phyloP scores from a whole-genome alignment of 2,797 vertebrate genomes.

The Microhierax caerulescens region DNA sequence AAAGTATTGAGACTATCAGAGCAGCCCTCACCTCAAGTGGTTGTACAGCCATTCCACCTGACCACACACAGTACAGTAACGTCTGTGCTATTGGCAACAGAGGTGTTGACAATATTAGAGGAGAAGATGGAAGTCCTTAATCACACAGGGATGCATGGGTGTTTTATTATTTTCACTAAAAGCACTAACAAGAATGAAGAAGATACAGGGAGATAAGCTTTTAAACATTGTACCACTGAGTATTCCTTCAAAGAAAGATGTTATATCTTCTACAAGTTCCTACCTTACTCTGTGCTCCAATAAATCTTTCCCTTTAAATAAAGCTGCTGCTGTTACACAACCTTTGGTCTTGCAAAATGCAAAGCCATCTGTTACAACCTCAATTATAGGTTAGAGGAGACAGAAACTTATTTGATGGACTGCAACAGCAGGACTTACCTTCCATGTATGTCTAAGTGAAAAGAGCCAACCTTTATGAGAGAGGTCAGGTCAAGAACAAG shows the following conservation, averaged over 20 bases:
- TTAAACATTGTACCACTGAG: background rate
- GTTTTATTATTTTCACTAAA: background rate
- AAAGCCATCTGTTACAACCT: constrained; percentile 56
- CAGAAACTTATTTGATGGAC: constrained; percentile 52
- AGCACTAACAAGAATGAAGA: background rate
- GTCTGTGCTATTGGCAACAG: background rate
- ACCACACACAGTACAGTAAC: background rate
- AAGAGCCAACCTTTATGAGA: background rate
- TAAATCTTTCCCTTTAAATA: constrained; percentile 49
- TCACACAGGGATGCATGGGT: background rate
- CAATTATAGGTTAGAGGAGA: constrained; percentile 59
- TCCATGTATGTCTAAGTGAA: background rate
- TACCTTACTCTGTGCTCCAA: background rate
- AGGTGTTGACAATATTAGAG: background rate
- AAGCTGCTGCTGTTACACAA: constrained; percentile 45
- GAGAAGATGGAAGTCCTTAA: background rate
- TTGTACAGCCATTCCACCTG: background rate
- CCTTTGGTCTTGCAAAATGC: constrained; percentile 56
- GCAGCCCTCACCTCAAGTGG: background rate
- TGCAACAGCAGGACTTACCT: constrained; percentile 34
- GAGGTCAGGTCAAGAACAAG: background rate
- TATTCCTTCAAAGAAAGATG: background rate
- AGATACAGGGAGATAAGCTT: background rate
- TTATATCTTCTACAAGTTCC: background rate
- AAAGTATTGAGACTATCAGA: rapidly evolving